Evolutionary conservation across 2,888 invertebrate species (phyloP).

Genomic region (Phaonia tiefii): DNA sequence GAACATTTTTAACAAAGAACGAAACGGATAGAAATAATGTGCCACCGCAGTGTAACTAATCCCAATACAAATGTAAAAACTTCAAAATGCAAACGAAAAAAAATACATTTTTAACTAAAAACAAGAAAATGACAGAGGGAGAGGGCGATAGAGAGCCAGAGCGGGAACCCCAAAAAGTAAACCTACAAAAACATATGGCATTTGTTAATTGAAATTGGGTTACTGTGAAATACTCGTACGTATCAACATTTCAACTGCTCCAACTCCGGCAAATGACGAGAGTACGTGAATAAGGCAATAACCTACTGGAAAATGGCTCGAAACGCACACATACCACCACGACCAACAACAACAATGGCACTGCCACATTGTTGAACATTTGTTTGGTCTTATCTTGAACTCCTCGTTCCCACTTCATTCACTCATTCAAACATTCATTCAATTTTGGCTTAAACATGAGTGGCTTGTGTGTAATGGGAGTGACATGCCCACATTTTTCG

Average conservation of each 20-base stretch:
- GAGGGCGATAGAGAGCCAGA: not conserved
- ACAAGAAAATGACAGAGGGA: not conserved
- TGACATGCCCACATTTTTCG: conserved; percentile 37
- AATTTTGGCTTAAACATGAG: not conserved
- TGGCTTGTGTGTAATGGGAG: conserved; percentile 20
- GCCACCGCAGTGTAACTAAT: conserved; percentile 26
- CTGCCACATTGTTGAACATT: too few relatives aligned
- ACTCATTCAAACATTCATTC: not conserved
- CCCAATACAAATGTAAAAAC: conserved; percentile 24
- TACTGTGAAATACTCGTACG: conserved; percentile 43
- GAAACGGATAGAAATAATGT: conserved; percentile 44
- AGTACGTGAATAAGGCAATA: conserved; percentile 52
- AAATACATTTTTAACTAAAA: not conserved
- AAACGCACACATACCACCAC: not conserved
- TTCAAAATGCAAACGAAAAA: conserved; percentile 38
- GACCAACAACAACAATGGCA: too few relatives aligned
- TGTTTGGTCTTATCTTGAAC: conserved; percentile 26
- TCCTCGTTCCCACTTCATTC: conserved; percentile 12
- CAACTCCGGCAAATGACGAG: too few relatives aligned
- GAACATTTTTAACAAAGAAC: conserved; percentile 47
- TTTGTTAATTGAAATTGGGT: conserved; percentile 60
- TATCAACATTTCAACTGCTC: not conserved
- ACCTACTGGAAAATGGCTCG: conserved; percentile 46
- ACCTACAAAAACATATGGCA: conserved; percentile 37
- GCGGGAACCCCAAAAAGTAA: not conserved